Percentiles rank a stretch among this genome's conserved stretches.
phyloP scores from a whole-genome alignment of 2,797 vertebrate species.

The Masticophis lateralis region DNA sequence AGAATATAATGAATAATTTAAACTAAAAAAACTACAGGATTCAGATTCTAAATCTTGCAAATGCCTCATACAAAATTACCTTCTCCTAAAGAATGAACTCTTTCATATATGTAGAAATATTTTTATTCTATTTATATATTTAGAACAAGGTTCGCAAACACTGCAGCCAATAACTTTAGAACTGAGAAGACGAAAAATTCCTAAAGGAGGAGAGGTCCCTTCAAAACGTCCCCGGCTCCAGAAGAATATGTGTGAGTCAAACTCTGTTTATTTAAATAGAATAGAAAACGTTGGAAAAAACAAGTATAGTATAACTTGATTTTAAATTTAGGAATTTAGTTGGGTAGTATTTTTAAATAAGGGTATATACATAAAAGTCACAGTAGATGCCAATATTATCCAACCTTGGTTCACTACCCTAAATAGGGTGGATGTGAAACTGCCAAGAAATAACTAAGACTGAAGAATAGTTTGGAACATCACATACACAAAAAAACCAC shows the following conservation, averaged over 20 bases:
- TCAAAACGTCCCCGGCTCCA: slow-evolving; percentile 81
- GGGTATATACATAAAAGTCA: neutral
- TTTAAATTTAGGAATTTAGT: neutral
- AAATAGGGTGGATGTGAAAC: neutral
- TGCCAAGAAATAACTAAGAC: neutral
- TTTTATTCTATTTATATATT: slow-evolving; percentile 37
- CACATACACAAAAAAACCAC: neutral
- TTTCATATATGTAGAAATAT: neutral
- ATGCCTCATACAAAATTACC: neutral
- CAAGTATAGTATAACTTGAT: neutral
- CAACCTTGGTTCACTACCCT: neutral
- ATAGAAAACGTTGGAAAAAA: neutral
- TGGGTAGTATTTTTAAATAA: neutral
- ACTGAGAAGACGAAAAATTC: slow-evolving; percentile 79
- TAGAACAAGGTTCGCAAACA: slow-evolving; percentile 74
- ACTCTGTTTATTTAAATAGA: neutral
- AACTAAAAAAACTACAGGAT: neutral
- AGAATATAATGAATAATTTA: neutral
- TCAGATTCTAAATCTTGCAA: neutral
- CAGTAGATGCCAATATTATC: neutral
- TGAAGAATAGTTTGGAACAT: neutral
- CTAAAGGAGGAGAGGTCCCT: slow-evolving; percentile 76
- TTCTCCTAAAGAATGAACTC: neutral
- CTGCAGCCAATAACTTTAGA: slow-evolving; percentile 78
- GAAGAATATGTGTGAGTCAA: slow-evolving; percentile 74